Conservation (phyloP, 2,797 vertebrate genomes). For the Peromyscus melanophrys region DNA sequence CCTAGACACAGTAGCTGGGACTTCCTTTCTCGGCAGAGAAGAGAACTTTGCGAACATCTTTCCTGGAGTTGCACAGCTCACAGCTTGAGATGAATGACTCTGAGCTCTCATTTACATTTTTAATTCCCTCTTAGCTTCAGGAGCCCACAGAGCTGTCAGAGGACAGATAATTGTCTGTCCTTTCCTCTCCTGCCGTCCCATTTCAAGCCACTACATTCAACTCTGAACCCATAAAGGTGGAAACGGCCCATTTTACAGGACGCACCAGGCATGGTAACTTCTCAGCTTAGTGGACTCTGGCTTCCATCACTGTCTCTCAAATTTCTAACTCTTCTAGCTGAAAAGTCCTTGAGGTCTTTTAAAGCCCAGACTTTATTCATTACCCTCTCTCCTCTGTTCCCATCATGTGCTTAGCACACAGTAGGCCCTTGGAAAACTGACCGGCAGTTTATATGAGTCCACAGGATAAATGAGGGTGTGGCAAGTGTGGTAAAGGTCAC, state of each 20-base stretch:
- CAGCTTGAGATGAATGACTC: slow-evolving; percentile 53
- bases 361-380: background rate
- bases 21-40: background rate
- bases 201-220: slow-evolving; percentile 2
- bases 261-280: fast-evolving
- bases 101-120: slow-evolving; percentile 61
- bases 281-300: background rate
- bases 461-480: background rate
- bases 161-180: background rate
- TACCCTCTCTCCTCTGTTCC: background rate
- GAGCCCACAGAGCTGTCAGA: slow-evolving; percentile 22
- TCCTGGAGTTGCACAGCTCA: slow-evolving; percentile 47
- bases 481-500: too few species aligned
- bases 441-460: background rate
- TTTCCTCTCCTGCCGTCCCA: background rate
- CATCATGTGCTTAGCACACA: fast-evolving
- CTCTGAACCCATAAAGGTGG: background rate
- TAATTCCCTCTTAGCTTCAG: slow-evolving; percentile 45
- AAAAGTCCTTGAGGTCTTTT: background rate
- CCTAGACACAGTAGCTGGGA: background rate
- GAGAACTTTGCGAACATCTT: background rate
- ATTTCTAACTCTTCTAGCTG: background rate
- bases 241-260: background rate
- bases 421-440: background rate
- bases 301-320: background rate